Evolutionary conservation across 2,797 vertebrate genomes (phyloP).

Genomic region (Arnoldichthys spilopterus): DNA sequence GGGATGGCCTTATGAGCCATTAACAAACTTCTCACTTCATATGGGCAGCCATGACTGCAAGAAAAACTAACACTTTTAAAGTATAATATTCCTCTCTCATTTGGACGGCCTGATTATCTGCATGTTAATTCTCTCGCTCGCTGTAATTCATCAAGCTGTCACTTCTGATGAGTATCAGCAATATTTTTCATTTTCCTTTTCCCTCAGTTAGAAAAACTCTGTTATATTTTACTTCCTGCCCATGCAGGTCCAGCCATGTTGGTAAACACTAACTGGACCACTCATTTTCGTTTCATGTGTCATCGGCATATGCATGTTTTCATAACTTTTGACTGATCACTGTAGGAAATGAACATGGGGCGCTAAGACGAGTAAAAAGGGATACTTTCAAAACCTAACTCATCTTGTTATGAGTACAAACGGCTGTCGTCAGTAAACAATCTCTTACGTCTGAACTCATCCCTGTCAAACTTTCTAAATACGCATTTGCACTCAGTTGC

Average conservation of each 20-base stretch:
- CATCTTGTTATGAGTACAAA: neutral
- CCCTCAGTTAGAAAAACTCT: constrained; percentile 30
- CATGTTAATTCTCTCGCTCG: constrained; percentile 74
- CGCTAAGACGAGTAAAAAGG: neutral
- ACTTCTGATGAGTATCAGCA: constrained; percentile 58
- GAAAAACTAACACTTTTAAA: constrained; percentile 79
- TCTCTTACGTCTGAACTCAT: neutral
- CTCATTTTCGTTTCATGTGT: constrained; percentile 2
- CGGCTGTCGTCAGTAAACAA: neutral
- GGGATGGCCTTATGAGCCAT: constrained; percentile 75
- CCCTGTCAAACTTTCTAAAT: neutral
- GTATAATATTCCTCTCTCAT: constrained; percentile 71
- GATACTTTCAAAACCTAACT: neutral
- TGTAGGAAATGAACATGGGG: neutral
- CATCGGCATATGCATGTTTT: neutral
- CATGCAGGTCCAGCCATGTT: neutral
- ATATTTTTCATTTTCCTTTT: constrained; percentile 45
- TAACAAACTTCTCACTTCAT: constrained; percentile 74
- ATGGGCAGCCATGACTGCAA: constrained; percentile 62
- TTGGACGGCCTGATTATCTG: constrained; percentile 78
- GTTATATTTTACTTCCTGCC: constrained; percentile 40
- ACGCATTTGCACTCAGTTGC: neutral
- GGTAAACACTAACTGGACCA: neutral
- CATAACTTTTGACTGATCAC: neutral
- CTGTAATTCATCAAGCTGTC: constrained; percentile 78